Evolutionary conservation across 2,797 vertebrate genomes (phyloP).

Genomic region (Distichodus sexfasciatus): DNA sequence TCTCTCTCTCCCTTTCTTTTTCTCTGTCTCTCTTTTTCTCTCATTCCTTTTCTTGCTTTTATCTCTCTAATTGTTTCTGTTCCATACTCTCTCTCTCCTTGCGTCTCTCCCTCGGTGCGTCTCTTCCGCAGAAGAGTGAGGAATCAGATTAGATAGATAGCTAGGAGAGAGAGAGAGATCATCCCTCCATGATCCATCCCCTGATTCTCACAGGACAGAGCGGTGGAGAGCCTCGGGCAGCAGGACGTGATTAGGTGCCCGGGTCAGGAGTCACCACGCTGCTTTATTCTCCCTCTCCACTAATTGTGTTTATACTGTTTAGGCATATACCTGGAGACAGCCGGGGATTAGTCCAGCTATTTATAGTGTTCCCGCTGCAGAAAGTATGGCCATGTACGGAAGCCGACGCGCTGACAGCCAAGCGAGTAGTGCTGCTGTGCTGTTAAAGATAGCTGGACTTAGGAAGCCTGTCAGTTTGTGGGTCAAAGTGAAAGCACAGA

Average conservation of each 20-base stretch:
- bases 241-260: background rate
- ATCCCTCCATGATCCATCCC: conserved; percentile 16
- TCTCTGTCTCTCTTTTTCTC: no score
- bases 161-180: background rate
- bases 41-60: no score
- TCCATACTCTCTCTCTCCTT: no score
- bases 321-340: background rate
- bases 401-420: background rate
- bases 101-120: no score
- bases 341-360: background rate
- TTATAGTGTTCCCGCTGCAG: background rate
- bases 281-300: background rate
- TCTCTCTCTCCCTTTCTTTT: no score
- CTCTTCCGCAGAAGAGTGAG: no score
- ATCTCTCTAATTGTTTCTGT: no score
- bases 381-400: background rate
- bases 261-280: conserved; percentile 21
- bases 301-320: background rate
- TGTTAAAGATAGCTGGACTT: background rate
- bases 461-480: background rate
- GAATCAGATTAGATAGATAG: background rate
- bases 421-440: background rate
- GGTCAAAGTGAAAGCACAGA: background rate
- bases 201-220: conserved; percentile 33
- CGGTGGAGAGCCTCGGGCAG: background rate